A percentile compares a stretch with the other conserved stretches of the same genome.
phyloP scores from a whole-genome alignment of 2,888 invertebrate genomes.

The Lasioglossum zephyrum region DNA sequence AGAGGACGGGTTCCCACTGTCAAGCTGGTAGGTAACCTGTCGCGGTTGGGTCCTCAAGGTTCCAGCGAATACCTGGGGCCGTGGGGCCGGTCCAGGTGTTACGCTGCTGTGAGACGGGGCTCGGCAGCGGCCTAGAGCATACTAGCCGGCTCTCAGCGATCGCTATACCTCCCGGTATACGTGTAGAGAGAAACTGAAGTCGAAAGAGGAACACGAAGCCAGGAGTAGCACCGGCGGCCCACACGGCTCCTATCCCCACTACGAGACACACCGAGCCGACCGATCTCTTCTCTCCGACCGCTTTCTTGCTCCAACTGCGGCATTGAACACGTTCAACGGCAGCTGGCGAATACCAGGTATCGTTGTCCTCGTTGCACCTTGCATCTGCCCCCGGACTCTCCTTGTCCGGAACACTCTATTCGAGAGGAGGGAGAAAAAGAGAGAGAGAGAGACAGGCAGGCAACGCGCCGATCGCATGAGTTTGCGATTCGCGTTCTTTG shows the following conservation, averaged over 20 bases:
- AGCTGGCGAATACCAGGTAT: slow-evolving; percentile 82
- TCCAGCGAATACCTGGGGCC: slow-evolving; percentile 23
- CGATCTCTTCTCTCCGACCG: slow-evolving; percentile 72
- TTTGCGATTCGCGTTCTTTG: slow-evolving; percentile 81
- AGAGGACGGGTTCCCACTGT: neutral
- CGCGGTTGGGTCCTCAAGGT: slow-evolving; percentile 28
- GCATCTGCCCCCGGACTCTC: slow-evolving; percentile 30
- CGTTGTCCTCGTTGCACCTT: slow-evolving; percentile 46
- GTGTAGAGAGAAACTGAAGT: slow-evolving; percentile 78
- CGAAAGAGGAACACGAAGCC: slow-evolving; percentile 75
- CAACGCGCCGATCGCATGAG: slow-evolving; percentile 70
- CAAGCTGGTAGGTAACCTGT: neutral
- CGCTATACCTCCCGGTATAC: slow-evolving; percentile 69
- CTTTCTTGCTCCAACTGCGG: slow-evolving; percentile 81
- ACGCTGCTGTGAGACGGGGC: slow-evolving; percentile 32
- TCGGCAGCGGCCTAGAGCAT: slow-evolving; percentile 55
- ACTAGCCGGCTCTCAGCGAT: slow-evolving; percentile 59
- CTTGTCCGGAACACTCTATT: slow-evolving; percentile 19
- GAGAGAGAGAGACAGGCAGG: slow-evolving; percentile 45
- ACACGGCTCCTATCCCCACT: slow-evolving; percentile 74
- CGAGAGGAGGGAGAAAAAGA: slow-evolving; percentile 1
- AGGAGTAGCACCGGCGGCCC: slow-evolving; percentile 71
- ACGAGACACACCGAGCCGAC: slow-evolving; percentile 56
- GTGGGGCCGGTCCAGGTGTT: slow-evolving; percentile 49
- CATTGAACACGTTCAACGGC: slow-evolving; percentile 84